Base-by-base conservation (phyloP, 2,797 vertebrate species). In the Lophius americanus region DNA sequence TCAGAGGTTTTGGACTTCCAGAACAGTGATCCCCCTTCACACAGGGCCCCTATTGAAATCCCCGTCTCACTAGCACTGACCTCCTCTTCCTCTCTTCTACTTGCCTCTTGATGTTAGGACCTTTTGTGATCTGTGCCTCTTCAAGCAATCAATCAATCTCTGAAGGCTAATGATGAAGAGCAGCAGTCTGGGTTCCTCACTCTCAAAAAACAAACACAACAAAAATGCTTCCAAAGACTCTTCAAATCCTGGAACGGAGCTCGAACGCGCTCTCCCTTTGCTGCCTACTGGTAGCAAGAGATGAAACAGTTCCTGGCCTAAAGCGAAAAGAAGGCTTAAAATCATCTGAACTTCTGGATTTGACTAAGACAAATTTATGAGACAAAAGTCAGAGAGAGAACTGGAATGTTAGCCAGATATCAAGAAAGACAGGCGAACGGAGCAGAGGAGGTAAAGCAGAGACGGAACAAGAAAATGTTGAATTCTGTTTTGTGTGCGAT, bases 41-140 rank as follows among this genome's bases (percentile, higher is more conserved):
- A 58, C 78, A 54, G 60, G 68, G 71, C 59, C 74, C 75, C 76
- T 90, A 89, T 88, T 90, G 85, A 92, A 90, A 90, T 81, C 83
- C 50, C 49, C 73, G 80, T 86, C 79, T 78, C 70, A 51, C 58
- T 47, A 64, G 75, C 74, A 72, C 9, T 58, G 39, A 64, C 51
- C 48, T 32, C 36, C n/a, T 23, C 42, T 37, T 44, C 11, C 51
- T 38, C 43, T 56, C 50, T 51, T 54, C 58, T 58, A 54, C 38
- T 52, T 59, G 38, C 51, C 58, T 60, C 52, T 59, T 50, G 58
- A 79, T 71, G 70, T 76, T 10, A 11, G 43, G 43, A 3, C 48
- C 48, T 36, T 55, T 55, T 61, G 42, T 51, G 59, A 69, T 73
- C 50, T 63, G 32, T 47, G 51, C 48, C 60, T 68, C 53, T 56